A percentile compares a stretch with the other conserved stretches of the same genome.
Conservation (phyloP, 1,140 invertebrate species). For the Cylas formicarius region DNA sequence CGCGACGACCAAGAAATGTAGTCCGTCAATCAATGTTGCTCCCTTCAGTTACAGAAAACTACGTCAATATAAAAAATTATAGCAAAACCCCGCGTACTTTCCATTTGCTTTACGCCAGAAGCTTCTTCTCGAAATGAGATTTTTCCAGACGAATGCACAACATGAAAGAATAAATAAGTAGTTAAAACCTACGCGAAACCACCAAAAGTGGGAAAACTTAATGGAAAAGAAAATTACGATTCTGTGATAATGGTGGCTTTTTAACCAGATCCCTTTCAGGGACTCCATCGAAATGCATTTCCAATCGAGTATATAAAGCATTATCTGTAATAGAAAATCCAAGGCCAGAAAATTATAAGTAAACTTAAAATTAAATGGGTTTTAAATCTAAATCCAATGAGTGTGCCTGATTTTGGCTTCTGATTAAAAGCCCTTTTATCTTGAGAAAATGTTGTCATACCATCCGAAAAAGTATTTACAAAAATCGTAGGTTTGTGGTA, state of each 20-base stretch:
- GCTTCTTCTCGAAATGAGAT: background rate
- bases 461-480: too few relatives aligned
- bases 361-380: too few relatives aligned
- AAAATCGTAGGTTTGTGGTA: too few relatives aligned
- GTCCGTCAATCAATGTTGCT: too few relatives aligned
- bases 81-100: too few relatives aligned
- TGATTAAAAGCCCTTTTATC: too few relatives aligned
- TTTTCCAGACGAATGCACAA: constrained; percentile 6
- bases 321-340: constrained; percentile 22
- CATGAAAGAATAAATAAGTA: constrained; percentile 18
- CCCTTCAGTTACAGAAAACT: too few relatives aligned
- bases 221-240: constrained; percentile 23
- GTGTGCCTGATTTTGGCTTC: too few relatives aligned
- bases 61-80: too few relatives aligned
- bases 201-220: constrained; percentile 17
- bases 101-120: background rate
- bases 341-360: constrained; percentile 14
- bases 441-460: too few relatives aligned
- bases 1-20: too few relatives aligned
- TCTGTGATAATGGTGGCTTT: constrained; percentile 22
- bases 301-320: constrained; percentile 11
- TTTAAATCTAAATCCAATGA: too few relatives aligned
- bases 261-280: constrained; percentile 17
- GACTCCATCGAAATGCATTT: constrained; percentile 16
- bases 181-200: constrained; percentile 15